phyloP scores from a whole-genome alignment of 2,888 invertebrate genomes.

The Anthophora plumipes region DNA sequence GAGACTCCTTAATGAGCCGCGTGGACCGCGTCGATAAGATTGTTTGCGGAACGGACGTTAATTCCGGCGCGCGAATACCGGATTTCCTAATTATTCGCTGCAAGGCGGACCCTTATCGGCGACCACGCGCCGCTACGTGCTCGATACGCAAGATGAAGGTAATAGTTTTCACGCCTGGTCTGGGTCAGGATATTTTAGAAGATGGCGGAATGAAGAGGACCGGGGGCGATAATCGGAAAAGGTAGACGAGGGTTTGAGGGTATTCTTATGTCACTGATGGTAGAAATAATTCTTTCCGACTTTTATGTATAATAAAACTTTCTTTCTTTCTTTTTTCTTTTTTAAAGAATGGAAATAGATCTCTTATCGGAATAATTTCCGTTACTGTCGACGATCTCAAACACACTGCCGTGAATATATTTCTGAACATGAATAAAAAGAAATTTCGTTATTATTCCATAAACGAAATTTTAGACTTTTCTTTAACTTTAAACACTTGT shows the following conservation, averaged over 20 bases:
- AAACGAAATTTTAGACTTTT: too few relatives aligned
- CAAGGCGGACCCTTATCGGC: slow-evolving; percentile 36
- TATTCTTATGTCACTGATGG: neutral
- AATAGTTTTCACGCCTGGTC: slow-evolving; percentile 36
- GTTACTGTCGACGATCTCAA: too few relatives aligned
- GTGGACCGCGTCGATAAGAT: slow-evolving; percentile 72
- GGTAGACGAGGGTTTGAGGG: neutral
- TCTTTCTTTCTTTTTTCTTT: too few relatives aligned
- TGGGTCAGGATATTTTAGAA: slow-evolving; percentile 2
- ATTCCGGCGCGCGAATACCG: slow-evolving; percentile 63
- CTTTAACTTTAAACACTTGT: too few relatives aligned
- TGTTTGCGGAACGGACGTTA: slow-evolving; percentile 65
- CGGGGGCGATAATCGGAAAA: neutral
- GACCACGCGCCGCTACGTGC: slow-evolving; percentile 43
- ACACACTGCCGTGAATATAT: too few relatives aligned
- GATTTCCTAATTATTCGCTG: slow-evolving; percentile 67
- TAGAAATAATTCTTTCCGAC: too few relatives aligned
- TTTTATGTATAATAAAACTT: too few relatives aligned
- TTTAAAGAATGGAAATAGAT: too few relatives aligned
- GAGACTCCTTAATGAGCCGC: slow-evolving; percentile 70
- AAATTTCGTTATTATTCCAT: too few relatives aligned
- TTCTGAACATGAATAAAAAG: too few relatives aligned
- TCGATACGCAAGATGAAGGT: slow-evolving; percentile 34
- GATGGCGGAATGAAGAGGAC: neutral
- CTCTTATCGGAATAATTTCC: too few relatives aligned